Evolutionary conservation across 2,113 vertebrate genomes (phyloP).

Genomic region (Plotosus lineatus): DNA sequence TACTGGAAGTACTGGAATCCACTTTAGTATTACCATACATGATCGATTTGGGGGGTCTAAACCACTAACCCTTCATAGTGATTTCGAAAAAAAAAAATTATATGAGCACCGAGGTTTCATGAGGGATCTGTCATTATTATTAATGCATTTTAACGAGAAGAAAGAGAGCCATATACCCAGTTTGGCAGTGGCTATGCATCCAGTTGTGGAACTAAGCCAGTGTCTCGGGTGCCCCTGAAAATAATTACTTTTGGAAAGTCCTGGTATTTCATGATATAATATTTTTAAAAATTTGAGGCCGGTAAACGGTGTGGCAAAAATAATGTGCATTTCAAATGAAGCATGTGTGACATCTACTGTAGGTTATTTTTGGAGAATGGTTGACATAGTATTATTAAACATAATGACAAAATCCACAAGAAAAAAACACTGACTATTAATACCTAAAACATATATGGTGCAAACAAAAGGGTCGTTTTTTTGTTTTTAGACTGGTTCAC

Average conservation of each 20-base stretch:
- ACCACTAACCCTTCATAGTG: not conserved
- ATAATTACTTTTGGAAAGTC: conserved; percentile 58
- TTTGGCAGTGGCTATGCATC: conserved; percentile 40
- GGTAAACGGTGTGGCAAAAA: conserved; percentile 39
- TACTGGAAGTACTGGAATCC: too few species aligned
- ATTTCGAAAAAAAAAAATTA: conserved; percentile 31
- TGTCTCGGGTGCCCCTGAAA: conserved; percentile 44
- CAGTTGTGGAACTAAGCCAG: conserved; percentile 54
- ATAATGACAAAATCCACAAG: not conserved
- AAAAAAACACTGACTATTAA: not conserved
- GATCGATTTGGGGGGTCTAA: not conserved
- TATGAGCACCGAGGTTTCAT: conserved; percentile 46
- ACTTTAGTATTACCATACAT: not conserved
- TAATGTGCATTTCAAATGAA: conserved; percentile 34
- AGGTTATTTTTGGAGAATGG: not conserved
- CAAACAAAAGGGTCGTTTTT: too few species aligned
- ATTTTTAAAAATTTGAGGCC: conserved; percentile 52
- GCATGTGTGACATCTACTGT: conserved; percentile 24
- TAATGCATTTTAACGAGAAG: conserved; percentile 58
- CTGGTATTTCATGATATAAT: conserved; percentile 54
- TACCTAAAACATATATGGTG: not conserved
- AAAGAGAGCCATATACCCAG: conserved; percentile 44
- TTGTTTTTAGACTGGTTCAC: not conserved
- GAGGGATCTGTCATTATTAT: conserved; percentile 35
- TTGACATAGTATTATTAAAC: not conserved